These are phyloP conservation scores for Calameuta idolon DNA, from an alignment of 2,888 invertebrate species.

Conservation along the genomic window DNA sequence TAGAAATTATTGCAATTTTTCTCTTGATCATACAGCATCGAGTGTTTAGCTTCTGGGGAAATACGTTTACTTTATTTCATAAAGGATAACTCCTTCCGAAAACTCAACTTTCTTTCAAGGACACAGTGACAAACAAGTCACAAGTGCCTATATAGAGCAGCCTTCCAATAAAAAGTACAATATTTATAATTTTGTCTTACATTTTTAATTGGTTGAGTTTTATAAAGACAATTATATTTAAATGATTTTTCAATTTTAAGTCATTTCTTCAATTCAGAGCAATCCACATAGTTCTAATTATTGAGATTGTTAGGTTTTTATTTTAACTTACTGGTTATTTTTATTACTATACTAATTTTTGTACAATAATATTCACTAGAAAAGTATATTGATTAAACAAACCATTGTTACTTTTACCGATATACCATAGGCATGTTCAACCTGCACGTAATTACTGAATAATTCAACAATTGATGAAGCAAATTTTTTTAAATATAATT, in stretches of 20 bases:
- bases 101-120: slow-evolving; percentile 39
- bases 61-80: not conserved
- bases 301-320: not conserved
- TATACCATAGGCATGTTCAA: not conserved
- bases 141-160: slow-evolving; percentile 17
- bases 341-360: not conserved
- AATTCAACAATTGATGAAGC: not conserved
- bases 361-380: not conserved
- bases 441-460: not conserved
- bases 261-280: not conserved
- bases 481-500: not conserved
- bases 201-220: not conserved
- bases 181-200: not conserved
- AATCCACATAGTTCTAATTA: not conserved
- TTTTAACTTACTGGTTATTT: not conserved
- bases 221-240: not conserved
- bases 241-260: not conserved
- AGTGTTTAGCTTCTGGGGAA: not conserved
- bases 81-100: not conserved
- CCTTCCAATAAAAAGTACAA: slow-evolving; percentile 6
- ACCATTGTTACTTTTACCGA: not conserved
- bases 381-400: not conserved
- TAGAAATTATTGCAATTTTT: not conserved
- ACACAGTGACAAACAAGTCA: slow-evolving; percentile 45
- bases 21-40: not conserved